Base-by-base conservation (phyloP, 2,113 vertebrate species). In the Mungos mungo region DNA sequence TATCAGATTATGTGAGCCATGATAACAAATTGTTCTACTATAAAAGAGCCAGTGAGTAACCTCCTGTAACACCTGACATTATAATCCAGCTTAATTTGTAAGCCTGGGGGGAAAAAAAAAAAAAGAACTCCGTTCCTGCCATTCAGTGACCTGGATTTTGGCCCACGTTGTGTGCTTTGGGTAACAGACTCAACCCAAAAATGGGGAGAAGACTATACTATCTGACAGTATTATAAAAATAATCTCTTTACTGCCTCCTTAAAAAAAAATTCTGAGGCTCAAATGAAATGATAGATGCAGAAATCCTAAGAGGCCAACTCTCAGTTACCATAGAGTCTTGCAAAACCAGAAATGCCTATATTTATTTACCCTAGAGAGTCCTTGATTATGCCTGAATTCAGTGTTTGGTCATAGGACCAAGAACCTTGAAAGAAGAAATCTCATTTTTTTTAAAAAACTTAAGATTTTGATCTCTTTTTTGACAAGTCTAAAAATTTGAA, bases 31-130 rank as follows among this genome's bases (percentile, higher is more conserved):
- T 87, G 31, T 10, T 87, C 45, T 88, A 82, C 10, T 63, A 41
- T 82, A 60, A 69, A 93, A 93, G 86, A 96, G 16, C 63, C 80
- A 88, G 82, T 80, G n/a, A 94, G 63, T 90, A 79, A 87, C 33
- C 21, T 68, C 41, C n/a, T 83, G 2, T 38, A 79, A 93, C 13
- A 94, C 52, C 38, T 63, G 63, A 72, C 25, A 41, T 9, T n/a
- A 74, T 45, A 60, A 90, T 84, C 12, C 66, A 88, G 80, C 77
- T 93, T 87, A 97, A 90, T 60, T 90, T 60, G 19, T 57, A 93
- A 63, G 19, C 74, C 33, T 82, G 35, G 41, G 41, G 47, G 9
- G n/a, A 50, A 50, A 63, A 81, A 83, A 81, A 86, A 95, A 66
- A 29, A 92, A 9, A 63, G 31, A 54, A 87, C 23, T 93, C 29